phyloP scores from a whole-genome alignment of 2,113 vertebrate genomes.

The Carlito syrichta region DNA sequence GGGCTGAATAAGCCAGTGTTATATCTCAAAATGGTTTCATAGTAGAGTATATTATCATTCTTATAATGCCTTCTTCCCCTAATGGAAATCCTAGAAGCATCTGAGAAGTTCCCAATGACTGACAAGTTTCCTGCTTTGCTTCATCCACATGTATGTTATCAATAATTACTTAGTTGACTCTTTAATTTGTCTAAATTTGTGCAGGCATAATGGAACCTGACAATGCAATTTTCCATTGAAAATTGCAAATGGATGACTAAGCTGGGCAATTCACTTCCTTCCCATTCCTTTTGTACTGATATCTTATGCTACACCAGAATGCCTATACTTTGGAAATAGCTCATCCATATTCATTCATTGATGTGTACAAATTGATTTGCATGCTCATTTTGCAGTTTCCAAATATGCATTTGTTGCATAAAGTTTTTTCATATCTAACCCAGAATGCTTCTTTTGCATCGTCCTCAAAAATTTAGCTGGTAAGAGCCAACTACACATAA shows the following conservation, averaged over 20 bases:
- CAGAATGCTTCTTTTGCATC: constrained; percentile 39
- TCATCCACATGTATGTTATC: constrained; percentile 12
- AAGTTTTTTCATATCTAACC: constrained; percentile 33
- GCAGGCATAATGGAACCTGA: constrained; percentile 29
- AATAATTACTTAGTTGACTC: constrained; percentile 48
- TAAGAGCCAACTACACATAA: not conserved
- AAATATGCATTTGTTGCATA: constrained; percentile 29
- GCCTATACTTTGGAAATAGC: constrained; percentile 48
- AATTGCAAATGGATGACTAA: constrained; percentile 57
- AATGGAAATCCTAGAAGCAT: constrained; percentile 23
- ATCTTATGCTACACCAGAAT: constrained; percentile 13
- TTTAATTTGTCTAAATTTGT: constrained; percentile 54
- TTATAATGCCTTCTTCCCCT: not conserved
- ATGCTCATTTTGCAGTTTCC: constrained; percentile 58
- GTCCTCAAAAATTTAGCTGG: constrained; percentile 31
- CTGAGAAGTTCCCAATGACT: constrained; percentile 31
- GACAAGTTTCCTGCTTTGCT: constrained; percentile 30
- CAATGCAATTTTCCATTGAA: constrained; percentile 58
- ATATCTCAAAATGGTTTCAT: not conserved
- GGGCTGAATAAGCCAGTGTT: not conserved
- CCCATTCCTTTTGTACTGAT: constrained; percentile 12
- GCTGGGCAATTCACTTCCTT: not conserved
- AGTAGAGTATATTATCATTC: not conserved
- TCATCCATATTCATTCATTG: constrained; percentile 49
- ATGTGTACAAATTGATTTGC: constrained; percentile 42